Evolutionary conservation across 2,888 invertebrate species (phyloP), one percentile per base, ranked within the genome.

Genomic region (Eremobia ochroleuca): DNA sequence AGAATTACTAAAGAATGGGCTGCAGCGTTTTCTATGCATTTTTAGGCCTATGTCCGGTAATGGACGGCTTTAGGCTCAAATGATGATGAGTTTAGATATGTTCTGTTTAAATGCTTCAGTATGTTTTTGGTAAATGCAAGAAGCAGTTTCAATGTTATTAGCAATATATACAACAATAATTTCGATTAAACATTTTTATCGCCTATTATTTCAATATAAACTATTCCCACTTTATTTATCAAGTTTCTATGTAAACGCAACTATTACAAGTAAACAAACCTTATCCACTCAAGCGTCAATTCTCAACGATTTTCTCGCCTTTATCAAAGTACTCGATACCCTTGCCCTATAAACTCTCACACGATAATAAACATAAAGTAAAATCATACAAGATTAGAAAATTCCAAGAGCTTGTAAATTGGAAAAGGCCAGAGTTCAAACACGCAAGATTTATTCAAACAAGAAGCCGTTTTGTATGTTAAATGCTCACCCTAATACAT

Each of bases 381-480:
- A 78, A 73, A 77, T 78, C 64, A 77, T 80, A 62, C 79, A 79
- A 87, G 72, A 82, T 79, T 69, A 79, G 66, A 78, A 55, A 82
- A 87, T 87, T 79, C 86, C 82, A 76, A 79, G 62, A 52, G 69
- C 61, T 76, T 82, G 80, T 86, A 79, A 81, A 86, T 87, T 81
- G 79, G 83, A 83, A 86, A 85, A 85, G 87, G 83, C 61, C 79
- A 85, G 49, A 86, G 86, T 81, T 87, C 83, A 78, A 71, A 74
- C 68, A 70, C 73, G 74, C 61, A 71, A 83, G 87, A 87, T 87
- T 83, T 87, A 81, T 85, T 83, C 74, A 68, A 77, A 82, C 82
- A 76, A 78, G 87, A 83, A 81, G 80, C 77, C 75, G 81, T 77
- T 87, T 87, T 81, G 85, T 86, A 83, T 81, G 86, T 78, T 83